phyloP scores from a whole-genome alignment of 2,113 vertebrate genomes.

The Australoheros scitulus region DNA sequence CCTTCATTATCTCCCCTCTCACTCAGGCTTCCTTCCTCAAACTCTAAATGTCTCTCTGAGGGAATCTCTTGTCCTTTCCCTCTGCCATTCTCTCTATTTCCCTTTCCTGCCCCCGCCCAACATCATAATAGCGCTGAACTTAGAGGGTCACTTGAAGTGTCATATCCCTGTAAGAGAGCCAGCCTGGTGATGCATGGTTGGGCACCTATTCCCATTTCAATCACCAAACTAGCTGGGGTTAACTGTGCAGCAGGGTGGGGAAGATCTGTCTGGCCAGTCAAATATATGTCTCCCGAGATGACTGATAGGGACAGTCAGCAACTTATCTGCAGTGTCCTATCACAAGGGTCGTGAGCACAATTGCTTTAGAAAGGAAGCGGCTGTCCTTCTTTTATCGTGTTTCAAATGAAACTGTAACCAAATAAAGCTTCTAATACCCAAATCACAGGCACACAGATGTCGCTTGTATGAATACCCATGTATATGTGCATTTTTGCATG shows the following conservation, averaged over 20 bases:
- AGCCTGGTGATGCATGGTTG: conserved; percentile 34
- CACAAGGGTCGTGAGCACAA: not conserved
- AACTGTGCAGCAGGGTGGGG: conserved; percentile 9
- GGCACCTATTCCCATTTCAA: conserved; percentile 40
- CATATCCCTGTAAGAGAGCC: conserved; percentile 49
- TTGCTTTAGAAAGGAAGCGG: not conserved
- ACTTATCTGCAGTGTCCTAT: conserved; percentile 21
- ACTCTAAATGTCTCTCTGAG: conserved; percentile 59
- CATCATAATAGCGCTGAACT: conserved; percentile 63
- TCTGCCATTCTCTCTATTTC: conserved; percentile 50
- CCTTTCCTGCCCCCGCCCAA: conserved; percentile 56
- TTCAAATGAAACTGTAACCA: not conserved
- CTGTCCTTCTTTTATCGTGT: not conserved
- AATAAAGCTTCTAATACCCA: too few relatives aligned
- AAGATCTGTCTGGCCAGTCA: conserved; percentile 27
- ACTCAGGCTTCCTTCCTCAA: conserved; percentile 64
- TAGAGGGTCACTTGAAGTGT: conserved; percentile 41
- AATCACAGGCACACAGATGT: not conserved
- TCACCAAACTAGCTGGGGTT: conserved; percentile 39
- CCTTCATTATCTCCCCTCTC: conserved; percentile 48
- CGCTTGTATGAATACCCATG: not conserved
- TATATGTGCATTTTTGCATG: not conserved
- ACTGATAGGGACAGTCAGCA: conserved; percentile 9
- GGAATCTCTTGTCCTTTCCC: conserved; percentile 48
- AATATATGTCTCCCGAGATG: conserved; percentile 17